A percentile compares a stretch with the other conserved stretches of the same genome.
phyloP scores from a whole-genome alignment of 2,113 vertebrate genomes.

The Cololabis saira region DNA sequence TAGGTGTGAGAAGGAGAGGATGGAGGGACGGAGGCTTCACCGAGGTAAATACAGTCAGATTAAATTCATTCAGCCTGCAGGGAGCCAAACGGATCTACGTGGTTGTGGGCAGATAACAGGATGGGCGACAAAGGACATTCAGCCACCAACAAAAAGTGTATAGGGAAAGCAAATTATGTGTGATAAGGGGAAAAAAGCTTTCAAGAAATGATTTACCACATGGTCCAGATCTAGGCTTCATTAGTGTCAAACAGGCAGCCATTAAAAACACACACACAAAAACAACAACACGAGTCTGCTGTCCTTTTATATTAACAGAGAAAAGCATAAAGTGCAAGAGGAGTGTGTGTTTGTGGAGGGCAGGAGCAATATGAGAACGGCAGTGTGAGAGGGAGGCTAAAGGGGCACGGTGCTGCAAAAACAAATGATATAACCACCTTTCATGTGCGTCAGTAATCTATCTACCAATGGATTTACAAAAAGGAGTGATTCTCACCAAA shows the following conservation, averaged over 20 bases:
- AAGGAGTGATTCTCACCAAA: background rate
- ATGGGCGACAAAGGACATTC: slow-evolving; percentile 16
- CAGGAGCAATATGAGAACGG: slow-evolving; percentile 55
- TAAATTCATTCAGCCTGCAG: slow-evolving; percentile 42
- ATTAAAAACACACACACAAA: too few relatives aligned
- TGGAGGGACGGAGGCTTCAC: slow-evolving; percentile 29
- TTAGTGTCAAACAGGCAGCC: slow-evolving; percentile 47
- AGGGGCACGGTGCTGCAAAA: slow-evolving; percentile 50
- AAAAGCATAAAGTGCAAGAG: slow-evolving; percentile 30
- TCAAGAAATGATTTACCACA: too few relatives aligned
- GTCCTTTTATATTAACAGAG: slow-evolving; percentile 23
- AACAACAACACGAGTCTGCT: slow-evolving; percentile 59
- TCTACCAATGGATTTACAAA: background rate
- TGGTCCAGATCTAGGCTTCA: slow-evolving; percentile 32
- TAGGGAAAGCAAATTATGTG: background rate
- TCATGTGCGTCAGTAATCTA: slow-evolving; percentile 39
- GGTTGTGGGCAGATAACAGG: slow-evolving; percentile 22
- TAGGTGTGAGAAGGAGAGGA: slow-evolving; percentile 23
- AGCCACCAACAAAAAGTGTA: background rate
- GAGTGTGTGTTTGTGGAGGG: slow-evolving; percentile 33
- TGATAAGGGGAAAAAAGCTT: background rate
- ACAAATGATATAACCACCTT: slow-evolving; percentile 68
- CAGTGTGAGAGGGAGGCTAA: slow-evolving; percentile 26
- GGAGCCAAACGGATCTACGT: slow-evolving; percentile 27
- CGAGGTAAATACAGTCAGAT: slow-evolving; percentile 37